Conservation (phyloP, 2,888 invertebrate genomes). For the Drosophila ustulata region DNA sequence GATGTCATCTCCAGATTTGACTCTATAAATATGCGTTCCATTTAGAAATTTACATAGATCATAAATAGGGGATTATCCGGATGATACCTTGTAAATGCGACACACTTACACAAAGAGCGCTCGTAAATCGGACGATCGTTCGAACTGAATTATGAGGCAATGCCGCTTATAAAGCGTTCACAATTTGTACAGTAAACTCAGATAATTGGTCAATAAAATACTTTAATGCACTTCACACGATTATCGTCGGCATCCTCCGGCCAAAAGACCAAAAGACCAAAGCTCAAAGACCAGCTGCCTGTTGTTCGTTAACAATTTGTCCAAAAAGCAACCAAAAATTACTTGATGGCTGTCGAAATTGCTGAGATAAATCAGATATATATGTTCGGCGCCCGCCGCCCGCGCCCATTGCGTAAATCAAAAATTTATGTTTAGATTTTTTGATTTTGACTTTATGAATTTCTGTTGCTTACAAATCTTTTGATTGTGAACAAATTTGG, state of each 20-base stretch:
- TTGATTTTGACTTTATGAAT: conserved; percentile 58
- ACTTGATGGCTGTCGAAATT: conserved; percentile 68
- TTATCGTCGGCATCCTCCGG: conserved; percentile 40
- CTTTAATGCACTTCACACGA: conserved; percentile 53
- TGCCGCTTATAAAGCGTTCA: conserved; percentile 1
- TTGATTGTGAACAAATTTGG: conserved; percentile 59
- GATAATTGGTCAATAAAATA: conserved; percentile 64
- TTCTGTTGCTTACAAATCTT: conserved; percentile 46
- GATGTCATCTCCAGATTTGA: background rate
- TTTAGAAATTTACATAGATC: conserved; percentile 22
- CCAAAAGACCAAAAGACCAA: background rate
- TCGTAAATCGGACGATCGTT: conserved; percentile 11
- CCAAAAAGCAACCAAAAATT: conserved; percentile 56
- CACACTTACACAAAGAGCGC: conserved; percentile 30
- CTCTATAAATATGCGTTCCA: conserved; percentile 20
- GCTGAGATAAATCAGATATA: conserved; percentile 63
- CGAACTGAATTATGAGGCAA: conserved; percentile 28
- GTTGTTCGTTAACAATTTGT: conserved; percentile 61
- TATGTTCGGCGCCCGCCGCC: conserved; percentile 38
- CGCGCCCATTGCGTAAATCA: conserved; percentile 72
- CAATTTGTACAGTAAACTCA: conserved; percentile 13
- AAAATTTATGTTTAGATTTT: conserved; percentile 66
- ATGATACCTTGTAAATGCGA: conserved; percentile 32
- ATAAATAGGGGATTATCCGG: conserved; percentile 50
- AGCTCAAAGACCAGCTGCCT: conserved; percentile 9